Evolutionary conservation across 2,113 vertebrate species (phyloP).

Genomic region (Centropus unirufus): DNA sequence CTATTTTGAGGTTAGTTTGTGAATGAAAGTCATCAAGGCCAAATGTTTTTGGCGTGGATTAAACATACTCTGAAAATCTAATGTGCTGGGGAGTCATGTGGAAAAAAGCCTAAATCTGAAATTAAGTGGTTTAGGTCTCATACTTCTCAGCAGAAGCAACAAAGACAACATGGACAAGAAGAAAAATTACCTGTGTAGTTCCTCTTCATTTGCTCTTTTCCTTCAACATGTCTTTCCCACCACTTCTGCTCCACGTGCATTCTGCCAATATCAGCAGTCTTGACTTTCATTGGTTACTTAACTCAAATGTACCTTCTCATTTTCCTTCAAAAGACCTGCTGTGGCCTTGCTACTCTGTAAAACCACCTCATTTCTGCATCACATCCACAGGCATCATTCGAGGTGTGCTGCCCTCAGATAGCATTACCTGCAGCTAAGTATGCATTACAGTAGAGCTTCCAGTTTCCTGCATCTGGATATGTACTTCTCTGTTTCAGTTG

Average conservation of each 20-base stretch:
- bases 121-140: background rate
- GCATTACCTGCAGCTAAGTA: background rate
- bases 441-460: background rate
- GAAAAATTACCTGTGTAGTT: background rate
- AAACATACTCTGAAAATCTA: background rate
- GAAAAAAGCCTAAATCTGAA: background rate
- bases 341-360: background rate
- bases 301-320: background rate
- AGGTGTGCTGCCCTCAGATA: background rate
- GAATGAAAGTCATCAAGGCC: background rate
- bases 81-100: background rate
- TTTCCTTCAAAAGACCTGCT: background rate
- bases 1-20: background rate
- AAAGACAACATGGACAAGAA: background rate
- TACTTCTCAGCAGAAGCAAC: background rate
- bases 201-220: background rate
- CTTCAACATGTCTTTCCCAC: background rate
- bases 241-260: background rate
- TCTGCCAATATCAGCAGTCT: background rate
- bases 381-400: background rate
- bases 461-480: background rate
- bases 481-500: background rate
- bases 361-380: background rate
- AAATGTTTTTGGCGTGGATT: background rate
- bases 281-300: background rate